Conservation (phyloP, 2,797 vertebrate genomes). For the Chloroceryle inda region DNA sequence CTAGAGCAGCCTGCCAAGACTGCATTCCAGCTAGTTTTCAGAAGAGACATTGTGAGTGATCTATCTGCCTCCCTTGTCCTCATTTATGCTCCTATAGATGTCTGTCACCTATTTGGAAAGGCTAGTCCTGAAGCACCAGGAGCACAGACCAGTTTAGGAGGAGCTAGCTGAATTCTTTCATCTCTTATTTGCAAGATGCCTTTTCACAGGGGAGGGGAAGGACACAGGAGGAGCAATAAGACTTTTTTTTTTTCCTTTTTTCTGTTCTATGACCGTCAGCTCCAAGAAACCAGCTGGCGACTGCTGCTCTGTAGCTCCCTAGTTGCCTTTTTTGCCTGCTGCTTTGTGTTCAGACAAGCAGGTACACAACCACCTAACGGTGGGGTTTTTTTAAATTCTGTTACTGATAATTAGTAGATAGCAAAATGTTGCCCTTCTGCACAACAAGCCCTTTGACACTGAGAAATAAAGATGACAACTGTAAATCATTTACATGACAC, state of each 20-base stretch:
- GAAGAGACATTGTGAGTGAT: neutral
- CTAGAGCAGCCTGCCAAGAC: neutral
- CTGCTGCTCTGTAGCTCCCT: neutral
- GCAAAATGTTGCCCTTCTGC: neutral
- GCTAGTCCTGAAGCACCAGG: neutral
- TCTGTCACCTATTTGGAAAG: neutral
- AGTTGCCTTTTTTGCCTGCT: neutral
- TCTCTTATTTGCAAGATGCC: neutral
- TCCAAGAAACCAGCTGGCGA: neutral
- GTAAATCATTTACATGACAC: neutral
- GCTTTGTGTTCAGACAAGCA: constrained; percentile 29
- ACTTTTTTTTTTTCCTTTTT: neutral
- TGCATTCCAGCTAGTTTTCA: neutral
- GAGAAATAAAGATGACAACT: constrained; percentile 2
- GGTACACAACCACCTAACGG: neutral
- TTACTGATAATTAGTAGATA: neutral
- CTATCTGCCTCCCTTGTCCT: neutral
- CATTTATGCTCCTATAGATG: neutral
- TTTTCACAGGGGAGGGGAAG: neutral
- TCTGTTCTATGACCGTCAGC: neutral
- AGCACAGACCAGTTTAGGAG: neutral
- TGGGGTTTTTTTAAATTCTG: neutral
- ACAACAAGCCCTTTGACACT: neutral
- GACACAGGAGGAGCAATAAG: neutral
- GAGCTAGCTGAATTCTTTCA: neutral